Base-by-base conservation (phyloP, 1,140 invertebrate species). In the Charaxes varanes region DNA sequence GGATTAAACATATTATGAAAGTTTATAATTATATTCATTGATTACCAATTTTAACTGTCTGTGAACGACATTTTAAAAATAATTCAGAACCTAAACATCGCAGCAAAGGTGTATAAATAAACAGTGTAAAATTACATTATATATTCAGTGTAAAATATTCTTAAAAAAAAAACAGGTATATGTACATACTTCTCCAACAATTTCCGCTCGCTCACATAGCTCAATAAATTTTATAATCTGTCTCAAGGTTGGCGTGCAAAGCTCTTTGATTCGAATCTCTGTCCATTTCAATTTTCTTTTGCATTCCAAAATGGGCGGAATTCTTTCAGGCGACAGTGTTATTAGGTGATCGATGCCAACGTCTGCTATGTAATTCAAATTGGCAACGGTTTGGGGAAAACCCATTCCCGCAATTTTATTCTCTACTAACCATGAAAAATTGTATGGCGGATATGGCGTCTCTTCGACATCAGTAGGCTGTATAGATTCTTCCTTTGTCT, bases 201-300 rank as follows among this genome's bases (percentile, higher is more conserved):
- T 59, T 18, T 78, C 64, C 2, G 78, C 73, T 35, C 65, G 64
- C 58, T 87, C 66, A 53, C 89, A 90, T n/a, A 90, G 85, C 14
- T 86, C 85, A 23, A 92, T 88, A 76, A 92, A 93, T 41, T 88
- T 77, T 17, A 87, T 67, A 26, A 92, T 90, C 62, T 92, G 88
- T 32, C 88, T 80, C 41, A 91, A 52, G 2, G 85, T 87, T 4
- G 91, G 91, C 2, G 89, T 76, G 36, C 87, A 86, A 53, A 91
- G 91, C 64, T 92, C 91, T 43, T 87, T 82, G 6, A 92, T 77
- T 7, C 86, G 73, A 5, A 92, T 88, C 42, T 87, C 84, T 0
- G 85, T 85, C 86, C 87, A 90, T 54, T 85, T 80, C 11, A 89
- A 60, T 49, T 84, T 73, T 34, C 62, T 77, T 31, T 71, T 43